phyloP scores from a whole-genome alignment of 2,888 invertebrate species.

The Phymatocera aterrima region DNA sequence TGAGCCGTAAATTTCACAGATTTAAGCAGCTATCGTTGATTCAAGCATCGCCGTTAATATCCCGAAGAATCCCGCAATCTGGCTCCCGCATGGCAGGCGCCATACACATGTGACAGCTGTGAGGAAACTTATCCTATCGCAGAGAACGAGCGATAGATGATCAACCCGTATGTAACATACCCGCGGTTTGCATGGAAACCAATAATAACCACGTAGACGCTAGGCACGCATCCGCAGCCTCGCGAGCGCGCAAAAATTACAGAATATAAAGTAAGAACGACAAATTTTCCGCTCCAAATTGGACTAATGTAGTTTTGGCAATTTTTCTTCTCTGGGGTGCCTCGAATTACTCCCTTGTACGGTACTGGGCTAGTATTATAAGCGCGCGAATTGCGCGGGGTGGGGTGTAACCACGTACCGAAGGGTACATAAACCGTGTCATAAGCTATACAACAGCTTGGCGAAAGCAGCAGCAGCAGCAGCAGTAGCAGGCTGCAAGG shows the following conservation, averaged over 20 bases:
- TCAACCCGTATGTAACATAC: background rate
- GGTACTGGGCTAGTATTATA: background rate
- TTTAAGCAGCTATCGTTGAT: slow-evolving; percentile 19
- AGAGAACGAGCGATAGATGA: background rate
- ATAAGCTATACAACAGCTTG: background rate
- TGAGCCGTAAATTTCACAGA: slow-evolving; percentile 19
- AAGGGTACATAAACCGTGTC: slow-evolving; percentile 9
- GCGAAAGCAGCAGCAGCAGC: background rate
- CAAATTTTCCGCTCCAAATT: too few species aligned
- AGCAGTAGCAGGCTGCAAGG: too few species aligned
- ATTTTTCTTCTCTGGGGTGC: background rate
- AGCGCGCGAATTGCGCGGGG: background rate
- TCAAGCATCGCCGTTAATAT: background rate
- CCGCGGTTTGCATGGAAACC: too few species aligned
- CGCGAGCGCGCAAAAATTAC: too few species aligned
- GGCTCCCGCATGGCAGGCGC: background rate
- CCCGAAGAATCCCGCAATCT: background rate
- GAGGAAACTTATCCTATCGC: background rate
- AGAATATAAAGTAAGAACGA: too few species aligned
- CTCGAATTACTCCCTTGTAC: background rate
- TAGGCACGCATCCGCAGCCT: too few species aligned
- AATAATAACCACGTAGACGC: too few species aligned
- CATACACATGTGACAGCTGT: background rate
- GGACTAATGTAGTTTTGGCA: too few species aligned
- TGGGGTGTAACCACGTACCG: background rate